phyloP scores from a whole-genome alignment of 2,888 invertebrate genomes.

The Scaptomyza polygonia region DNA sequence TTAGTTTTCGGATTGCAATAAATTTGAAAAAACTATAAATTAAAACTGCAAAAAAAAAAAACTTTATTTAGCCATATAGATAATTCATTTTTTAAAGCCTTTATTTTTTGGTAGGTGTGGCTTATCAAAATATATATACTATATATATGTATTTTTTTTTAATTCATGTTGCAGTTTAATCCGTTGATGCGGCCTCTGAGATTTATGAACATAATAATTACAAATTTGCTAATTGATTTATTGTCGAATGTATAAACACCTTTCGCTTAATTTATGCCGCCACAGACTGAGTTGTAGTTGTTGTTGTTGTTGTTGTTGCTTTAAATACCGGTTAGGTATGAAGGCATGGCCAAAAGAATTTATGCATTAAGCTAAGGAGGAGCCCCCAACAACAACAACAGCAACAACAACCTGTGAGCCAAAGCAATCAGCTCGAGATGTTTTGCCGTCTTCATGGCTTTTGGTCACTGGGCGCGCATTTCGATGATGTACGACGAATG shows the following conservation, averaged over 20 bases:
- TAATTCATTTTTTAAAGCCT: neutral
- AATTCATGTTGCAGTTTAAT: conserved; percentile 36
- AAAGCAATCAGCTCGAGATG: conserved; percentile 18
- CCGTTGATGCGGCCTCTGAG: conserved; percentile 60
- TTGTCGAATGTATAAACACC: conserved; percentile 76
- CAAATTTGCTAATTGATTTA: conserved; percentile 83
- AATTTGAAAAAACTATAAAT: neutral
- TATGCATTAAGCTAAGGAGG: conserved; percentile 60
- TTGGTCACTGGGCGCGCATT: conserved; percentile 53
- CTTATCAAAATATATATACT: conserved; percentile 33
- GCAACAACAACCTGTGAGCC: conserved; percentile 61
- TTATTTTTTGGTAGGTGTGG: conserved; percentile 9
- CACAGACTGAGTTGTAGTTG: conserved; percentile 21
- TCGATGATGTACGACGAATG: conserved; percentile 78
- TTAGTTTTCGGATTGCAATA: neutral
- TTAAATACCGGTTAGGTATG: conserved; percentile 68
- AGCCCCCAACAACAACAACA: conserved; percentile 21
- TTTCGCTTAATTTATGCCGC: conserved; percentile 73
- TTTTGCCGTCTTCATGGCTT: conserved; percentile 11
- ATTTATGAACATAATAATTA: conserved; percentile 83
- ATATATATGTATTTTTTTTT: conserved; percentile 46
- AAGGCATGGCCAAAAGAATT: conserved; percentile 61
- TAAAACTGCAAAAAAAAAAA: neutral
- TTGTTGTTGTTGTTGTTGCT: conserved; percentile 41
- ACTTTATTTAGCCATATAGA: neutral